A percentile compares a stretch with the other conserved stretches of the same genome.
phyloP scores from a whole-genome alignment of 2,113 vertebrate genomes.

The Motacilla alba region DNA sequence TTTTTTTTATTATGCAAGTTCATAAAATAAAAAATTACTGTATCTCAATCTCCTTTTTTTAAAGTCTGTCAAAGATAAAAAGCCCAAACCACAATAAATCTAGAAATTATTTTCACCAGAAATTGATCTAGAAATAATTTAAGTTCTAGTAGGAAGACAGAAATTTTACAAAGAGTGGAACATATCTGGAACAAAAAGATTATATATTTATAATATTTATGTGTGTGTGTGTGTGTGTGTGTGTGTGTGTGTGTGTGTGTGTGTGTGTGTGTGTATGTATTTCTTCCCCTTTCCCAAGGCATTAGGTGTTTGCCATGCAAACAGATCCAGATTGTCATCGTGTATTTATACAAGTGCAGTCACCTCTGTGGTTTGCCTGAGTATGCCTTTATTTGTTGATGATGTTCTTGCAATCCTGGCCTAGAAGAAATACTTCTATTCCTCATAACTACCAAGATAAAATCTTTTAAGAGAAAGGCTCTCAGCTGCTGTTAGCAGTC shows the following conservation, averaged over 20 bases:
- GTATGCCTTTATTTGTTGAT: not conserved
- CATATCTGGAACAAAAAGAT: not conserved
- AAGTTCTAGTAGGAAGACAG: not conserved
- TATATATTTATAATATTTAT: not conserved
- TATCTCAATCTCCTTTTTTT: not conserved
- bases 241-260: not conserved
- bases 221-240: not conserved
- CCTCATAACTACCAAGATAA: not conserved
- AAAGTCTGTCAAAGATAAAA: not conserved
- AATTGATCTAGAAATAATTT: not conserved
- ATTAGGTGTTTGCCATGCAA: not conserved
- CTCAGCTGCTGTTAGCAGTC: not conserved
- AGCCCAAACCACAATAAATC: accelerated
- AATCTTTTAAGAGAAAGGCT: not conserved
- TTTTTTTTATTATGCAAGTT: not conserved
- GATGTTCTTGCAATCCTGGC: not conserved
- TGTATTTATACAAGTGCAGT: not conserved
- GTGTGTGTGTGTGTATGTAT: not conserved
- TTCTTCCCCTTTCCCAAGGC: not conserved
- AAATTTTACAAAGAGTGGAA: not conserved
- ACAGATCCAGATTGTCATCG: not conserved
- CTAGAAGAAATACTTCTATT: not conserved
- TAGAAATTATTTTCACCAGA: not conserved
- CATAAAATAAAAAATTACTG: not conserved
- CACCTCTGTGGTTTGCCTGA: not conserved